These are phyloP conservation scores for Corythoichthys intestinalis DNA, from an alignment of 2,113 vertebrate genomes.

Conservation along the genomic window DNA sequence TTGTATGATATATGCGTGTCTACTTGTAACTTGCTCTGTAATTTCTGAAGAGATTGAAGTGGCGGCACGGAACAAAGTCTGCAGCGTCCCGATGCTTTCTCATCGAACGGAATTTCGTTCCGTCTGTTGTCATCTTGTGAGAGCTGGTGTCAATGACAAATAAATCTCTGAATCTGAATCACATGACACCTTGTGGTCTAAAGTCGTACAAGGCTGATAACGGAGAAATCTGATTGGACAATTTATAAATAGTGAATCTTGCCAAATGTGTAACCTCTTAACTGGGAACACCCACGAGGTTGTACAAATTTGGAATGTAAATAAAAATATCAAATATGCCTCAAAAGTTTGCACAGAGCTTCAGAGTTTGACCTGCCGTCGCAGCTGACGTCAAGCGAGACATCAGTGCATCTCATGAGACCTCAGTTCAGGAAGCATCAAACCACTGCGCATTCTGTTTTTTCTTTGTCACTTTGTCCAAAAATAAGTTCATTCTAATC, in stretches of 20 bases:
- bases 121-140: no score
- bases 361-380: background rate
- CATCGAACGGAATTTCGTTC: no score
- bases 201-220: background rate
- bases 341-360: background rate
- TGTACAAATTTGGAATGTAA: background rate
- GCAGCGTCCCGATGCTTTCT: no score
- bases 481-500: background rate
- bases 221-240: background rate
- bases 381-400: background rate
- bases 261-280: background rate
- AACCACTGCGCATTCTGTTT: background rate
- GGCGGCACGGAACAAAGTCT: no score
- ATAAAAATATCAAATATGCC: background rate
- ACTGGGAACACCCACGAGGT: background rate
- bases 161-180: no score
- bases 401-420: background rate
- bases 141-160: no score
- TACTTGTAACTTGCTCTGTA: no score
- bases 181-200: background rate
- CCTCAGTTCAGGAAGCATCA: background rate
- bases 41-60: no score
- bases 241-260: background rate
- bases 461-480: background rate
- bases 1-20: no score